These are phyloP conservation scores for Atractosteus spatula DNA, from an alignment of 2,113 vertebrate genomes.

Conservation along the genomic window DNA sequence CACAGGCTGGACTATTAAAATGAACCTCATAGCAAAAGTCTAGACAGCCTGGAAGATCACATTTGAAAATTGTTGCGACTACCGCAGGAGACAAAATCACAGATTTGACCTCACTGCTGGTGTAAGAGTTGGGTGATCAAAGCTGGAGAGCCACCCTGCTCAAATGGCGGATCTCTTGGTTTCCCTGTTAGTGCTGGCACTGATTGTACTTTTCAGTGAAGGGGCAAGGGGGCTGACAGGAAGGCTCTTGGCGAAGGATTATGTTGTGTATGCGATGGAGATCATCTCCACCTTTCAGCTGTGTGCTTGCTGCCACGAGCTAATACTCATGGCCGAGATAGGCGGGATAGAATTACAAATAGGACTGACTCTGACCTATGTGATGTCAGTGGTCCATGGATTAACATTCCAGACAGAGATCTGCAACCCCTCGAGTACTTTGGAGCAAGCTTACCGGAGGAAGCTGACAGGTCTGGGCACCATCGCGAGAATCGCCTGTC, in stretches of 20 bases:
- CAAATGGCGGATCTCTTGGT: slow-evolving; percentile 52
- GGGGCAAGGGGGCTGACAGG: slow-evolving; percentile 28
- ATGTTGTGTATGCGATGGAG: no score
- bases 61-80: no score
- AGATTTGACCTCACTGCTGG: no score
- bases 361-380: slow-evolving; percentile 72
- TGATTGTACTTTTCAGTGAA: slow-evolving; percentile 47
- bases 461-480: slow-evolving; percentile 41
- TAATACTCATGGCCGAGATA: slow-evolving; percentile 66
- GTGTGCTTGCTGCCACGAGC: slow-evolving; percentile 82
- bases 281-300: slow-evolving; percentile 85
- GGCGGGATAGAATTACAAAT: slow-evolving; percentile 56
- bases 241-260: slow-evolving; percentile 28
- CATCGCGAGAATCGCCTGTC: slow-evolving; percentile 59
- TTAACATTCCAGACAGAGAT: slow-evolving; percentile 69
- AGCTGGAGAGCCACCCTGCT: not conserved
- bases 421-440: slow-evolving; percentile 70
- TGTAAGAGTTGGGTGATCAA: no score
- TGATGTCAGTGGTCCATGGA: slow-evolving; percentile 73
- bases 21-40: no score
- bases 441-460: slow-evolving; percentile 64
- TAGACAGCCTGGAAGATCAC: no score
- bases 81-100: no score
- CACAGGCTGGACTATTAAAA: no score
- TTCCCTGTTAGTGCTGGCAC: slow-evolving; percentile 49